phyloP scores from a whole-genome alignment of 2,797 vertebrate species.

The Lacerta viridis region DNA sequence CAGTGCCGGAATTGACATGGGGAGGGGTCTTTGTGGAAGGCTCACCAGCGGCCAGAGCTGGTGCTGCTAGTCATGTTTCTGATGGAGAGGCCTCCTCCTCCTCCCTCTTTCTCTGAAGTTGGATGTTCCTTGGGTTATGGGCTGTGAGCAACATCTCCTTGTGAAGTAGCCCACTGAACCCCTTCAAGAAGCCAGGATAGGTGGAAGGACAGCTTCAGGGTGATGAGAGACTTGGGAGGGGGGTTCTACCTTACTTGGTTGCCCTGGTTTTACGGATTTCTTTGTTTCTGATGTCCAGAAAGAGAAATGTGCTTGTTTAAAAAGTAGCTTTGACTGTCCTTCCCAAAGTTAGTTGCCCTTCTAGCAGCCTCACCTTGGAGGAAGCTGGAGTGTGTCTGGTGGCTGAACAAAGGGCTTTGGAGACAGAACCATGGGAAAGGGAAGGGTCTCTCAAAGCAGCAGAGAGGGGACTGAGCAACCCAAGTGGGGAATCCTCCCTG shows the following conservation, averaged over 20 bases:
- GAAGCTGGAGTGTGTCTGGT: too few species aligned
- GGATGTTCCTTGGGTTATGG: background rate
- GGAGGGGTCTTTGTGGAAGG: background rate
- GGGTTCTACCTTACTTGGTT: slow-evolving; percentile 12
- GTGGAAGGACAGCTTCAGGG: background rate
- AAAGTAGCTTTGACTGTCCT: slow-evolving; percentile 16
- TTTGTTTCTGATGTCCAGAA: background rate
- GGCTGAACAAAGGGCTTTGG: background rate
- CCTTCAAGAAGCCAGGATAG: background rate
- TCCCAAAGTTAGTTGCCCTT: background rate
- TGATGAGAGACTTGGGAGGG: background rate
- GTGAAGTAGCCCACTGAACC: background rate
- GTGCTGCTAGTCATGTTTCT: background rate
- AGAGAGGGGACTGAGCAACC: too few species aligned
- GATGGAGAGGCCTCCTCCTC: background rate
- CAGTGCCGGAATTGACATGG: background rate
- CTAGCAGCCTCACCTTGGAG: background rate
- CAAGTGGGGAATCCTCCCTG: background rate
- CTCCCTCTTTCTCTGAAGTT: too few species aligned
- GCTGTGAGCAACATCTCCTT: background rate
- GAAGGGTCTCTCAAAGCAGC: background rate
- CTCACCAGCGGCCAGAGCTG: background rate
- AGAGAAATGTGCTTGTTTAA: slow-evolving; percentile 37
- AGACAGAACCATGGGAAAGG: background rate
- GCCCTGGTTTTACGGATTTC: slow-evolving; percentile 29